Evolutionary conservation across 2,113 vertebrate genomes (phyloP), one percentile per base, ranked within the genome.

Genomic region (Periophthalmodon schlosseri): DNA sequence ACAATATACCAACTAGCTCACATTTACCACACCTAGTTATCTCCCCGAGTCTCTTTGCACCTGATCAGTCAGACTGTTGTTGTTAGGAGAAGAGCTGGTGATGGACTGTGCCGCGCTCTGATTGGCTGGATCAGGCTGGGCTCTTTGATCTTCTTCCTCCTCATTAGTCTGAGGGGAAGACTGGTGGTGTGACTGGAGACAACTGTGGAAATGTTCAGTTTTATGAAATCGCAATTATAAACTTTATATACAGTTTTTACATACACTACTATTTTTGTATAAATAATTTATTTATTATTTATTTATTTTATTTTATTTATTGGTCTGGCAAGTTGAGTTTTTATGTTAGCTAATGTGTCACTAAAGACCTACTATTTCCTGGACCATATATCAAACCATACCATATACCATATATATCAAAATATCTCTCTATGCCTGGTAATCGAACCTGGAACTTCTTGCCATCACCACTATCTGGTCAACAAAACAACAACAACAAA

Each of bases 131-230:
- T 88, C 84, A 85, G 50, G 70, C 77, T 85, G 33, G 67, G 13
- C 0, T 54, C 88, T 91, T 90, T 89, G 90, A 91, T 91, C 88
- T 68, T 68, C 82, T 70, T 87, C 80, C 84, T 82, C 84, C 81
- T 84, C 85, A 84, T 91, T 75, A 86, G 75, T 92, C 81, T 86
- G 68, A 61, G 65, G 52, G 58, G 67, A 20, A 2, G 75, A 68
- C 81, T 86, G 74, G 84, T 72, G 78, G 68, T 74, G 60, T 71
- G 24, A 46, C 36, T 64, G 61, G 54, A 9, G 13, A 76, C 1
- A 74, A 65, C 56, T 79, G 77, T 76, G 79, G 73, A 76, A 60
- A 6, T 14, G 24, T 15, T 14, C 13, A n/a, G n/a, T n/a, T 57
- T 20, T 20, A n/a, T 10, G n/a, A 21, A n/a, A 57, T 7, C 2